Percentiles rank a stretch among this genome's conserved stretches.
Evolutionary conservation across 2,113 vertebrate species (phyloP).

Genomic region (Telmatochromis brichardi): DNA sequence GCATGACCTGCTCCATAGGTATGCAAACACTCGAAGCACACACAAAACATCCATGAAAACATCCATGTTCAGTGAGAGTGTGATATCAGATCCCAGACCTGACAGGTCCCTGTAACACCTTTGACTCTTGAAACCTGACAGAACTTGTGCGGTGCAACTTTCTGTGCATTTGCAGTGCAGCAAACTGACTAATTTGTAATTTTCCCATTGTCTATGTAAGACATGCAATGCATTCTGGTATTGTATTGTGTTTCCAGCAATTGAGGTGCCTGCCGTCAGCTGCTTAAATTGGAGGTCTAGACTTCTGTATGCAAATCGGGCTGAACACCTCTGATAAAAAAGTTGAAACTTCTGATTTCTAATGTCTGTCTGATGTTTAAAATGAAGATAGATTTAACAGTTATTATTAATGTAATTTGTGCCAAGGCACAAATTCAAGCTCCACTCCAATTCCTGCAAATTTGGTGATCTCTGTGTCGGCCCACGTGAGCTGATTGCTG

Average conservation of each 20-base stretch:
- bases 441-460: not conserved
- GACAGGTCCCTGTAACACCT: not conserved
- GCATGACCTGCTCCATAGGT: conserved; percentile 96
- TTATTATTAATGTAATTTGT: accelerated
- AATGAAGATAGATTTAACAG: not conserved
- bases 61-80: not conserved
- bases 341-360: accelerated
- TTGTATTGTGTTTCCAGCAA: not conserved
- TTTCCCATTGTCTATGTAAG: not conserved
- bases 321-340: accelerated
- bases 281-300: accelerated
- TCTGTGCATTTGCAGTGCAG: not conserved
- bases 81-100: not conserved
- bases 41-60: not conserved
- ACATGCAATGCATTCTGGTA: not conserved
- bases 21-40: not conserved
- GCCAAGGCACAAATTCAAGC: not conserved
- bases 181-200: not conserved
- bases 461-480: not conserved
- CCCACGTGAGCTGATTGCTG: not conserved
- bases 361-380: not conserved
- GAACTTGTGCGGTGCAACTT: not conserved
- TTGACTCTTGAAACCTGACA: not conserved
- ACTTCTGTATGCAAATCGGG: not conserved
- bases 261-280: not conserved